Conservation (phyloP, 2,113 vertebrate genomes). For the Syngnathoides biaculeatus region DNA sequence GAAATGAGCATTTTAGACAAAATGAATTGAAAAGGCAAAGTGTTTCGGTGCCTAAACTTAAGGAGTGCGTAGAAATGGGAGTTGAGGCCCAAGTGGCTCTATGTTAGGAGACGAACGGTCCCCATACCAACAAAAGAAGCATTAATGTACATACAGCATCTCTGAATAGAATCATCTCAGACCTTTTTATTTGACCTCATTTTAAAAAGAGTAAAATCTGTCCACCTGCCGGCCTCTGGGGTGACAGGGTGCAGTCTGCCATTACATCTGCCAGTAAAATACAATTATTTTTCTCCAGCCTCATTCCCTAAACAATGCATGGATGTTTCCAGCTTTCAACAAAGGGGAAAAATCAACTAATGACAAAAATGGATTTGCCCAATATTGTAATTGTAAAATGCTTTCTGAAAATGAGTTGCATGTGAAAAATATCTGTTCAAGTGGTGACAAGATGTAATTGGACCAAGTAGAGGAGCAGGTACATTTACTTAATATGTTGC, state of each 20-base stretch:
- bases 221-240: conserved; percentile 45
- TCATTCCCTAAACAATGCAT: conserved; percentile 7
- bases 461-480: not conserved
- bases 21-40: conserved; percentile 82
- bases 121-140: conserved; percentile 64
- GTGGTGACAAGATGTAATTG: not conserved
- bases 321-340: conserved; percentile 7
- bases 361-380: not conserved
- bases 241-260: conserved; percentile 39
- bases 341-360: not conserved
- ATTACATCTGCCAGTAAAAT: conserved; percentile 25
- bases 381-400: too few relatives aligned
- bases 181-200: conserved; percentile 58
- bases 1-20: conserved; percentile 91
- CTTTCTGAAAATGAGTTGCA: too few relatives aligned
- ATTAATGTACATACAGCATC: conserved; percentile 53
- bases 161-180: conserved; percentile 59
- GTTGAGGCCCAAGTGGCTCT: conserved; percentile 59
- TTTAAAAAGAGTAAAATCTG: conserved; percentile 46
- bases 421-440: conserved; percentile 14
- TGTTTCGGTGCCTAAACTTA: conserved; percentile 90
- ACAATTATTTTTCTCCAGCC: not conserved
- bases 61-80: conserved; percentile 70
- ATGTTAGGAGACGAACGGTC: conserved; percentile 45
- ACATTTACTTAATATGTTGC: conserved; percentile 18